phyloP scores from a whole-genome alignment of 2,888 invertebrate genomes.

The Limnephilus marmoratus region DNA sequence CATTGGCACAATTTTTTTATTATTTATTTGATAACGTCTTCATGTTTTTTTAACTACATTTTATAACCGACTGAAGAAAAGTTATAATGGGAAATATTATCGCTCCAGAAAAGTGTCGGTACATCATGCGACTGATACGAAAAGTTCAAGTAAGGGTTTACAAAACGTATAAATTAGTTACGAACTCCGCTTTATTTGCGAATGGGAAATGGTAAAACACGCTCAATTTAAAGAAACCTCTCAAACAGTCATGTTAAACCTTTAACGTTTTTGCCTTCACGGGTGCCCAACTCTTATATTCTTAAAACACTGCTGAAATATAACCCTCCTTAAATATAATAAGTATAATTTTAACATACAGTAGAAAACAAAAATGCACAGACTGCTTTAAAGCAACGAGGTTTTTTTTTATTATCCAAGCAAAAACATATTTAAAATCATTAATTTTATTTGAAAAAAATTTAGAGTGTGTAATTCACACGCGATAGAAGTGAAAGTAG shows the following conservation, averaged over 20 bases:
- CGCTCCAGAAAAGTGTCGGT: background rate
- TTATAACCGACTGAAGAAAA: background rate
- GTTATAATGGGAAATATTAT: background rate
- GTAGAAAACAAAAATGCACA: background rate
- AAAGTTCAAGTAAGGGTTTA: slow-evolving; percentile 33
- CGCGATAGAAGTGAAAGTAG: too few species aligned
- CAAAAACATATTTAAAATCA: too few species aligned
- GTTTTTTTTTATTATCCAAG: too few species aligned
- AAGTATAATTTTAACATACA: background rate
- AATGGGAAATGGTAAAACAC: slow-evolving; percentile 23
- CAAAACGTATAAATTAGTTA: slow-evolving; percentile 43
- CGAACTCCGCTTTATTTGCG: slow-evolving; percentile 32
- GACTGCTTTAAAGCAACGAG: too few species aligned
- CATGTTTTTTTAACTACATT: background rate
- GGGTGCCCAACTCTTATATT: too few species aligned
- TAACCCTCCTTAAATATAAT: too few species aligned
- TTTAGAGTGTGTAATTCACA: too few species aligned
- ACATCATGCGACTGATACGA: background rate
- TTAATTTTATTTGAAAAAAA: too few species aligned
- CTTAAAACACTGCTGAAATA: too few species aligned
- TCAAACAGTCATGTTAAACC: background rate
- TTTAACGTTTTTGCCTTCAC: background rate
- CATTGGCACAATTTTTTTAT: background rate
- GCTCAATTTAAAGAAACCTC: slow-evolving; percentile 14
- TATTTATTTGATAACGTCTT: background rate